A percentile compares a stretch with the other conserved stretches of the same genome.
Conservation (phyloP, 2,797 vertebrate species). For the Diceros bicornis region DNA sequence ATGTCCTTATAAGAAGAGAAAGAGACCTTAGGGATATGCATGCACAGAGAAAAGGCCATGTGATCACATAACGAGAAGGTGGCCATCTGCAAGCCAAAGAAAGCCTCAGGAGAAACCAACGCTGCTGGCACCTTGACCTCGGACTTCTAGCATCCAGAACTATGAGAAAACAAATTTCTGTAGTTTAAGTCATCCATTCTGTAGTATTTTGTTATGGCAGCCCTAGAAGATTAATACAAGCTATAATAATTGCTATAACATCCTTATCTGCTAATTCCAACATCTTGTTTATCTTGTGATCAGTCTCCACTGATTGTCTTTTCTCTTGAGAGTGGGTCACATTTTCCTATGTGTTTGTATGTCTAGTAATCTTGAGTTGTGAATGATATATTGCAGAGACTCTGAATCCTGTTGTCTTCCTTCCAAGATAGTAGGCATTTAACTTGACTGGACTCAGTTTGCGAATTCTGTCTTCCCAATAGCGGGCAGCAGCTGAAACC, state of each 20-base stretch:
- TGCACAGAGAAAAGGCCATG: background rate
- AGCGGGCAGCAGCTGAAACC: background rate
- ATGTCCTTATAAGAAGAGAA: background rate
- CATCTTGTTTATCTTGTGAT: background rate
- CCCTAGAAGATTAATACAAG: background rate
- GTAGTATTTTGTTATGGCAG: background rate
- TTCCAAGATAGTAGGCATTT: background rate
- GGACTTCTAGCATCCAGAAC: background rate
- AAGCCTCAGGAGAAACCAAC: background rate
- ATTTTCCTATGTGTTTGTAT: background rate
- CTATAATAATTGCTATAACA: background rate
- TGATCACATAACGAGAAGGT: background rate
- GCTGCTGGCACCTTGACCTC: background rate
- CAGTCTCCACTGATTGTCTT: background rate
- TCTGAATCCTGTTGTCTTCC: constrained; percentile 25
- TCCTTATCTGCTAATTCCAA: background rate
- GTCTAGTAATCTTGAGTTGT: background rate
- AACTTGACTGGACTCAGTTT: background rate
- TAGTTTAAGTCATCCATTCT: background rate
- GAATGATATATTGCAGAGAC: background rate
- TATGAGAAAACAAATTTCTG: background rate
- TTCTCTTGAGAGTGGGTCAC: background rate
- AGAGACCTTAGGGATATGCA: background rate
- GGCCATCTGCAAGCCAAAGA: background rate
- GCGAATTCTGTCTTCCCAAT: background rate